Conservation (phyloP, 2,113 vertebrate genomes). For the Catagonus wagneri region DNA sequence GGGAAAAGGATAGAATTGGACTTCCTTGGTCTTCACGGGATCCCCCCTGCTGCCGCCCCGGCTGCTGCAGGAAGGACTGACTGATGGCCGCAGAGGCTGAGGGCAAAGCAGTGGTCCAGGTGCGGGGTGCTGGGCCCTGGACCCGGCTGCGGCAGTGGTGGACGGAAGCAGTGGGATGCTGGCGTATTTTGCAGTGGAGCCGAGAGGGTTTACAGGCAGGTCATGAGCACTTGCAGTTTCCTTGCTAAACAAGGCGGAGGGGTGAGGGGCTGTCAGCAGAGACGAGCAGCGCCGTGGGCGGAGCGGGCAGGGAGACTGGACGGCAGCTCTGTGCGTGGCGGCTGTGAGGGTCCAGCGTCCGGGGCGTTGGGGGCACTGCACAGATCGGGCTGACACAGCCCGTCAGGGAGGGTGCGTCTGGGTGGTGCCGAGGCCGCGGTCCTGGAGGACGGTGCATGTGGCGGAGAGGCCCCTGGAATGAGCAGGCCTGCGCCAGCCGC, state of each 20-base stretch:
- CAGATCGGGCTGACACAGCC: background rate
- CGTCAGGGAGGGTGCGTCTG: background rate
- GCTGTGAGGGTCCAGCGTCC: background rate
- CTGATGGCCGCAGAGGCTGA: background rate
- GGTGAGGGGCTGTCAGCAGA: background rate
- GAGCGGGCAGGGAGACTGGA: background rate
- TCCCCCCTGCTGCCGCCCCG: no score
- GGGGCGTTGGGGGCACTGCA: background rate
- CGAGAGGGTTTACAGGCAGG: no score
- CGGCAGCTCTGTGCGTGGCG: background rate
- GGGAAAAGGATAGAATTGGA: background rate
- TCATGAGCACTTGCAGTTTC: background rate
- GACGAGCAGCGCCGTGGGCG: background rate
- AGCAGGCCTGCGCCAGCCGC: background rate
- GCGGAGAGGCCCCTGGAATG: background rate
- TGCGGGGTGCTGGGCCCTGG: background rate
- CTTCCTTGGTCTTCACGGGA: background rate
- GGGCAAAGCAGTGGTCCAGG: background rate
- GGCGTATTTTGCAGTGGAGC: background rate
- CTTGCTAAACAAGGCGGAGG: background rate
- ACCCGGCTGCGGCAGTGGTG: background rate
- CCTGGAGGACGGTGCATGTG: background rate
- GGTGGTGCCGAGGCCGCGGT: background rate
- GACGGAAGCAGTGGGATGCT: background rate
- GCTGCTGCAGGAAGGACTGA: background rate